These are phyloP conservation scores for Gasterosteus nipponicus DNA, from an alignment of 2,113 vertebrate genomes.

Conservation along the genomic window DNA sequence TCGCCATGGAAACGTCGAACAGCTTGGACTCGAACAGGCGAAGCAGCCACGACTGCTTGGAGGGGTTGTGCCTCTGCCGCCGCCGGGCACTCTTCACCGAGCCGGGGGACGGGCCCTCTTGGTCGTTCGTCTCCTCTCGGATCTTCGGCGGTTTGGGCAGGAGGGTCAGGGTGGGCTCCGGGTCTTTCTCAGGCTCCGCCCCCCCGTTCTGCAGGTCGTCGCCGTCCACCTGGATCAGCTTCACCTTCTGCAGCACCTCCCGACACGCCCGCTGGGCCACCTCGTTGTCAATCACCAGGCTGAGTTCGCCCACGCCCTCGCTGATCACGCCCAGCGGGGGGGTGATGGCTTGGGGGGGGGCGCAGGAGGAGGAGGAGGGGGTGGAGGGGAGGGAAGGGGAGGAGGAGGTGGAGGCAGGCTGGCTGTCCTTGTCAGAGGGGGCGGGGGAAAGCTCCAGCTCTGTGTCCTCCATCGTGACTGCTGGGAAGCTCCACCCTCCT, in stretches of 20 bases:
- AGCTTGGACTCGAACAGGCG: conserved; percentile 96
- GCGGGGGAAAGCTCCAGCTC: conserved; percentile 73
- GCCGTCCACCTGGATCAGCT: conserved; percentile 42
- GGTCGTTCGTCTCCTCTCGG: conserved; percentile 75
- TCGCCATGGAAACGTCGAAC: conserved; percentile 98
- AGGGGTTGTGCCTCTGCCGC: conserved; percentile 88
- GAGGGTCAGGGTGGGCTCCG: conserved; percentile 5
- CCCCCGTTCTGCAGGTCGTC: background rate
- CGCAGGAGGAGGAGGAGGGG: conserved; percentile 69
- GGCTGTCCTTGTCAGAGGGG: conserved; percentile 58
- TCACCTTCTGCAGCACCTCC: conserved; percentile 92
- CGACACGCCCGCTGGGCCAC: conserved; percentile 90
- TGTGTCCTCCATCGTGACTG: conserved; percentile 84
- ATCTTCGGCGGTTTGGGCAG: conserved; percentile 54
- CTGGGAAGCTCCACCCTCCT: conserved; percentile 55
- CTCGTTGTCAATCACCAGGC: conserved; percentile 88
- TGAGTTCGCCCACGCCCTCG: conserved; percentile 86
- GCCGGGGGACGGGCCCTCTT: conserved; percentile 38
- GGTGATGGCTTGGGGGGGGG: conserved; percentile 58
- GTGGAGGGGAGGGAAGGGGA: conserved; percentile 70
- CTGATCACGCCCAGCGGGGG: conserved; percentile 86
- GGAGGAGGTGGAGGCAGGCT: conserved; percentile 64
- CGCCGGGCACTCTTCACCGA: conserved; percentile 81
- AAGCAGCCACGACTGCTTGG: conserved; percentile 94
- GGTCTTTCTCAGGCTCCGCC: background rate